phyloP scores from a whole-genome alignment of 2,797 vertebrate species.

The Microctenopoma stevenorrisi region DNA sequence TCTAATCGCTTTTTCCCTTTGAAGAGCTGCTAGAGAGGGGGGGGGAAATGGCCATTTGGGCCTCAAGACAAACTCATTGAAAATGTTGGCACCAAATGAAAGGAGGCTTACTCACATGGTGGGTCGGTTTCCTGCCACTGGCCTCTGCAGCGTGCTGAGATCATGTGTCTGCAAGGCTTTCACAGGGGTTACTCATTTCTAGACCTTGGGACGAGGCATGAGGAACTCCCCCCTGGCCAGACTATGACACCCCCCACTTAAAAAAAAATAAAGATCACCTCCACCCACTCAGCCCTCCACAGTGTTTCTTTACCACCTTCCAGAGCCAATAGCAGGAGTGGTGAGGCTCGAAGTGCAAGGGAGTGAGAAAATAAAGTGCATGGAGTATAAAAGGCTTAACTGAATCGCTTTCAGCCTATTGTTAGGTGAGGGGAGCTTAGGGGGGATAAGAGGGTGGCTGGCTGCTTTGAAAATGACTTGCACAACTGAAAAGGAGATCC shows the following conservation, averaged over 20 bases:
- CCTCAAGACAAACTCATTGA: constrained; percentile 87
- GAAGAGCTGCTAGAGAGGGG: constrained; percentile 79
- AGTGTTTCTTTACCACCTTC: constrained; percentile 64
- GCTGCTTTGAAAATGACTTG: constrained; percentile 97
- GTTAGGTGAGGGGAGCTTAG: constrained; percentile 95
- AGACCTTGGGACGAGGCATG: constrained; percentile 84
- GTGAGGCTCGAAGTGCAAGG: constrained; percentile 76
- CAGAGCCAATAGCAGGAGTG: constrained; percentile 81
- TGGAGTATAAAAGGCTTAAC: constrained; percentile 94
- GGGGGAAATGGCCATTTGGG: constrained; percentile 83
- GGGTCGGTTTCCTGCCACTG: constrained; percentile 87
- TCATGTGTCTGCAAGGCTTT: constrained; percentile 89
- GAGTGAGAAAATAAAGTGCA: constrained; percentile 95
- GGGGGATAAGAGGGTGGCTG: constrained; percentile 94
- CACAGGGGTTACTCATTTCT: constrained; percentile 88
- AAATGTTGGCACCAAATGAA: constrained; percentile 88
- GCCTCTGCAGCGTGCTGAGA: constrained; percentile 85
- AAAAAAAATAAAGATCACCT: constrained; percentile 48
- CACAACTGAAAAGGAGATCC: constrained; percentile 95
- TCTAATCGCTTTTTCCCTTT: constrained; percentile 83
- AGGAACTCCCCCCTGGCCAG: constrained; percentile 85
- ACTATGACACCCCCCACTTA: constrained; percentile 70
- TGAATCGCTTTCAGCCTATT: constrained; percentile 99
- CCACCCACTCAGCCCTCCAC: constrained; percentile 45
- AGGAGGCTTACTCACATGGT: constrained; percentile 84